Evolutionary conservation across 2,888 invertebrate species (phyloP).

Genomic region (Patella depressa): DNA sequence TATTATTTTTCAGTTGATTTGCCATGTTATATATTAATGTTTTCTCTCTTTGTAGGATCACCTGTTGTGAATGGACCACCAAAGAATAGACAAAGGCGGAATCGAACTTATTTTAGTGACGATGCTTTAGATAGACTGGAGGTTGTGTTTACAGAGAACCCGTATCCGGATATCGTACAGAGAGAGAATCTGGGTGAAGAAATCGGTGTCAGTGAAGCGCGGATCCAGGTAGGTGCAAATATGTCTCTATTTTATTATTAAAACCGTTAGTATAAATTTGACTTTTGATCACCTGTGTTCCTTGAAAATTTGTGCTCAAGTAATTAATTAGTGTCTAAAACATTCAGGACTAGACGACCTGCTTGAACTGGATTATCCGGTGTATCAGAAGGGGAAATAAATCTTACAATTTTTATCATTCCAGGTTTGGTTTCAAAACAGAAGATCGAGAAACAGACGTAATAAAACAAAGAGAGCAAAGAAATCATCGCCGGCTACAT

Average conservation of each 20-base stretch:
- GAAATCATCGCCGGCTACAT: background rate
- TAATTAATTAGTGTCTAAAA: too few relatives aligned
- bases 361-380: too few relatives aligned
- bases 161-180: background rate
- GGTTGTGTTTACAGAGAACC: background rate
- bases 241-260: too few relatives aligned
- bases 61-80: constrained; percentile 1
- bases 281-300: too few relatives aligned
- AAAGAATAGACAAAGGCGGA: background rate
- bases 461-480: background rate
- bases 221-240: background rate
- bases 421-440: constrained; percentile 4
- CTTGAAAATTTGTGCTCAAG: too few relatives aligned
- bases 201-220: background rate
- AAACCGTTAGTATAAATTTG: too few relatives aligned
- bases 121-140: constrained; percentile 12
- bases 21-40: too few relatives aligned
- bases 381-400: too few relatives aligned
- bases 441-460: background rate
- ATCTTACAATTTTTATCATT: background rate
- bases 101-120: constrained; percentile 11
- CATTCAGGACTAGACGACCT: too few relatives aligned
- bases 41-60: background rate
- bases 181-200: background rate
- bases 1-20: too few relatives aligned